phyloP scores from a whole-genome alignment of 2,797 vertebrate species.

The Eulemur mongoz region DNA sequence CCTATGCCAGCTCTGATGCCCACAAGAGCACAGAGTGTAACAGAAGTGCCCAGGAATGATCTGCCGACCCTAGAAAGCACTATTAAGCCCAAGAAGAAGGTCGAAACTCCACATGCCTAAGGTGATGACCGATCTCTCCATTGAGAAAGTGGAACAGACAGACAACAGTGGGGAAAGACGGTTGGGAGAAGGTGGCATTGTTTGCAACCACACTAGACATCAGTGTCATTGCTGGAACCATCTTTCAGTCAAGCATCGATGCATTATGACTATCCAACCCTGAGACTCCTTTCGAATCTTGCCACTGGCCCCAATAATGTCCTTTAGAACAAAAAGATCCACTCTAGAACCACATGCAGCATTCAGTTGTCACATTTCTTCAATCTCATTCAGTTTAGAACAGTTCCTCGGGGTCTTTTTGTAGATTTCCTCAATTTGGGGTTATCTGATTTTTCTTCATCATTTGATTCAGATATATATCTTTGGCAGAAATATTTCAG shows the following conservation, averaged over 20 bases:
- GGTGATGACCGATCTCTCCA: neutral
- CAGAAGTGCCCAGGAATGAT: slow-evolving; percentile 40
- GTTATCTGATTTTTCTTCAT: neutral
- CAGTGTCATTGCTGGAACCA: slow-evolving; percentile 71
- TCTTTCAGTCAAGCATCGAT: slow-evolving; percentile 65
- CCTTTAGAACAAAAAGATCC: neutral
- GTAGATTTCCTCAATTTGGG: neutral
- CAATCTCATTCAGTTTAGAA: neutral
- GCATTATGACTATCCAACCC: neutral
- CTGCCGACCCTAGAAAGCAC: slow-evolving; percentile 66
- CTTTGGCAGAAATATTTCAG: neutral
- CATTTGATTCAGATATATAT: neutral
- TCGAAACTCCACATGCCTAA: slow-evolving; percentile 31
- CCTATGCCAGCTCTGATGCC: neutral
- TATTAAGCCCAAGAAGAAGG: neutral
- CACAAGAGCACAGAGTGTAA: neutral
- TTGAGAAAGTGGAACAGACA: slow-evolving; percentile 46
- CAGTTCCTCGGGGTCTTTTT: neutral
- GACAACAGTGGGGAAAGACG: slow-evolving; percentile 52
- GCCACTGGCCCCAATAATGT: neutral
- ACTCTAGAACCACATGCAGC: neutral
- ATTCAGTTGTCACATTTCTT: neutral
- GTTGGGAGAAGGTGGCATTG: slow-evolving; percentile 70
- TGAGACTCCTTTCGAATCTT: neutral
- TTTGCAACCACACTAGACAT: slow-evolving; percentile 76